A percentile compares a stretch with the other conserved stretches of the same genome.
phyloP scores from a whole-genome alignment of 1,140 invertebrate species.

The Drosophila bocqueti region DNA sequence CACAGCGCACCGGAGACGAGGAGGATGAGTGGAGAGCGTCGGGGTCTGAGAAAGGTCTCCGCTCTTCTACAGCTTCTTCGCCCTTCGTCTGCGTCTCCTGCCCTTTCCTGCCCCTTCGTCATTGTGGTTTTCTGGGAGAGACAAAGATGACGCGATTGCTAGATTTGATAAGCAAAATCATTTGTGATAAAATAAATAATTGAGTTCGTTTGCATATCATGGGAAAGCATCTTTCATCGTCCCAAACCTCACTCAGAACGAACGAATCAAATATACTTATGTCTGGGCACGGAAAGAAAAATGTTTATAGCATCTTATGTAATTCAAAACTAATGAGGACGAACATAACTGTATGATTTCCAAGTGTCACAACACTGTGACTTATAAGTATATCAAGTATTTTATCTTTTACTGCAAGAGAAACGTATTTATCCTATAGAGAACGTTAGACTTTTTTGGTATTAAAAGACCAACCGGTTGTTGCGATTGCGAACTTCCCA shows the following conservation, averaged over 20 bases:
- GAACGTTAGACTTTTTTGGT: no score
- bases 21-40: conserved; percentile 56
- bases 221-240: conserved; percentile 67
- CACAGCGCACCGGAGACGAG: conserved; percentile 9
- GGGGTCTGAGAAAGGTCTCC: conserved; percentile 61
- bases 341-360: not conserved
- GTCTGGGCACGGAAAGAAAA: not conserved
- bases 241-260: conserved; percentile 4
- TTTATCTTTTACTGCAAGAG: not conserved
- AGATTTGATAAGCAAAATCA: conserved; percentile 82
- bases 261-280: not conserved
- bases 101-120: conserved; percentile 15
- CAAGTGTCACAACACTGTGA: not conserved
- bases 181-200: conserved; percentile 84
- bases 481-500: no score
- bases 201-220: conserved; percentile 83
- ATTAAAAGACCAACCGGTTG: no score
- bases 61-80: conserved; percentile 2
- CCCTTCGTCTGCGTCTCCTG: conserved; percentile 12
- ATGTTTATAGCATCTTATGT: not conserved
- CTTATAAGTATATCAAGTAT: not conserved
- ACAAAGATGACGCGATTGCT: conserved; percentile 74
- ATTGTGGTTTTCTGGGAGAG: conserved; percentile 52
- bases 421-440: not conserved
- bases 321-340: not conserved